Conservation (phyloP, 2,797 vertebrate species). For the Acanthiza pusilla region DNA sequence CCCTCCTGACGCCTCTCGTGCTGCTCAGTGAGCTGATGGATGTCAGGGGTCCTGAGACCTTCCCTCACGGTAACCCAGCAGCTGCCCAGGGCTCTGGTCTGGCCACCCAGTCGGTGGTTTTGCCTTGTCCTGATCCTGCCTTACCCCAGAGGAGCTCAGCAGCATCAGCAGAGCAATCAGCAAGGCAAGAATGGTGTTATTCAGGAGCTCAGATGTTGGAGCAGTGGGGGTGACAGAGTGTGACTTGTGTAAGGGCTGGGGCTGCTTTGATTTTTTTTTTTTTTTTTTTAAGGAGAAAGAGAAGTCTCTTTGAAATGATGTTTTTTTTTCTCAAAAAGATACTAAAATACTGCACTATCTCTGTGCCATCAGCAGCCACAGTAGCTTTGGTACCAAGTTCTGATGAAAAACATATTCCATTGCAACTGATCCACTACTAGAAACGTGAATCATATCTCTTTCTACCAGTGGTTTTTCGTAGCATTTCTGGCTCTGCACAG, state of each 20-base stretch:
- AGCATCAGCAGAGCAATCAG: neutral
- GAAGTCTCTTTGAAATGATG: neutral
- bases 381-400: conserved; percentile 7
- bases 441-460: neutral
- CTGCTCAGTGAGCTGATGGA: too few species aligned
- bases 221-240: fast-evolving
- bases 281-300: neutral
- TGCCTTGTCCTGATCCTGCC: neutral
- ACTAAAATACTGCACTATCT: neutral
- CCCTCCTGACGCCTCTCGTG: too few species aligned
- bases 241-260: neutral
- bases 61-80: neutral
- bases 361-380: neutral
- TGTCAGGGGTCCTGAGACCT: neutral
- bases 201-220: fast-evolving
- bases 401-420: conserved; percentile 38
- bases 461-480: neutral
- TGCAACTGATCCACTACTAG: neutral
- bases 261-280: neutral
- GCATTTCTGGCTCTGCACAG: neutral
- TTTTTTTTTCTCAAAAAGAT: neutral
- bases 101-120: neutral
- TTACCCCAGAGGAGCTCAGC: neutral
- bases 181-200: neutral
- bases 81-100: neutral